These are phyloP conservation scores for Natrix natrix DNA, from an alignment of 2,797 vertebrate genomes.

Conservation along the genomic window DNA sequence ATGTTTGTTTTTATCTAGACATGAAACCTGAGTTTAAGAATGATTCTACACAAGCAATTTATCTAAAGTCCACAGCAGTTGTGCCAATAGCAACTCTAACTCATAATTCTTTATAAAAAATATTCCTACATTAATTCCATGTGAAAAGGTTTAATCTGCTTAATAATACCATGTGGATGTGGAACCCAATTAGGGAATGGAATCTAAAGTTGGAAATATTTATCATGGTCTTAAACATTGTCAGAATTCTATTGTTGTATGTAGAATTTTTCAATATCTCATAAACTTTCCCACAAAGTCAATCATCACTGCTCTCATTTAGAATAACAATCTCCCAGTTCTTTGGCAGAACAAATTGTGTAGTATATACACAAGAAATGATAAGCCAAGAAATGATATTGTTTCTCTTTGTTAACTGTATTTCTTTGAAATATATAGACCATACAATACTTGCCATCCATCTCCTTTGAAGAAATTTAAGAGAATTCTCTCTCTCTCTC, in stretches of 20 bases:
- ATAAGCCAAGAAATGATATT: slow-evolving; percentile 7
- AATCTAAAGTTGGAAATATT: slow-evolving; percentile 23
- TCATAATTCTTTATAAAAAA: neutral
- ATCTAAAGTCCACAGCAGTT: neutral
- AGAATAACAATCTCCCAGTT: slow-evolving; percentile 32
- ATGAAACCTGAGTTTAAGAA: neutral
- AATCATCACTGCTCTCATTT: slow-evolving; percentile 25
- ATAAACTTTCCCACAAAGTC: slow-evolving; percentile 40
- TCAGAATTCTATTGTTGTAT: slow-evolving; percentile 28
- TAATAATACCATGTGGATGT: slow-evolving; percentile 25
- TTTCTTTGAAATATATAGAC: slow-evolving; percentile 20
- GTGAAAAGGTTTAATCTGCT: slow-evolving; percentile 21
- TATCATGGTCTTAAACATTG: slow-evolving; percentile 29
- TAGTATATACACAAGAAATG: neutral
- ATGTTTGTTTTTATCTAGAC: neutral
- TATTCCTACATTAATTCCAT: slow-evolving; percentile 26
- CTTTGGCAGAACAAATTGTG: slow-evolving; percentile 30
- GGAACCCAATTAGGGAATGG: slow-evolving; percentile 21
- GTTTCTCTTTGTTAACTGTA: slow-evolving; percentile 3
- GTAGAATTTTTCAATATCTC: slow-evolving; percentile 32
- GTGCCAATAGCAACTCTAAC: neutral
- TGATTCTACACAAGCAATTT: neutral
- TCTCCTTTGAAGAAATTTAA: neutral
- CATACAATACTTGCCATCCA: neutral
- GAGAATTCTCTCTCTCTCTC: neutral